These are phyloP conservation scores for Trichonephila clavata DNA, from an alignment of 1,140 invertebrate species.

Conservation along the genomic window DNA sequence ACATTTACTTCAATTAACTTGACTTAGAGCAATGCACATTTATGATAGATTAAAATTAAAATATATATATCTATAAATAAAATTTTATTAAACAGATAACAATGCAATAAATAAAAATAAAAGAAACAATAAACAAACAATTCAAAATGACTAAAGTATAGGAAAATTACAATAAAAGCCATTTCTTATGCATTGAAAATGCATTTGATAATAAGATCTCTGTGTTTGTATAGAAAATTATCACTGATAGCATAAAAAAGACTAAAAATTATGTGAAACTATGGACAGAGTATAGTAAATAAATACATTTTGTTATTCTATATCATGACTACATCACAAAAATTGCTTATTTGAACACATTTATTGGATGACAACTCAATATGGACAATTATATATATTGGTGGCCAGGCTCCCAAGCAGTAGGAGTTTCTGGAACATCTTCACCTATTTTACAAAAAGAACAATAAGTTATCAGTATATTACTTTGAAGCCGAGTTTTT, in stretches of 20 bases:
- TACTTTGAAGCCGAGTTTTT: too few species aligned
- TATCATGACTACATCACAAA: not conserved
- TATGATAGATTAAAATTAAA: too few species aligned
- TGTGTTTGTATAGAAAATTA: not conserved
- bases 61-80: not conserved
- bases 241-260: not conserved
- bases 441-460: slow-evolving; percentile 20
- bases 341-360: slow-evolving; percentile 1
- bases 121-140: not conserved
- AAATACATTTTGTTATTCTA: slow-evolving; percentile 5
- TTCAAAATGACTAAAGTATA: not conserved
- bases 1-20: too few species aligned
- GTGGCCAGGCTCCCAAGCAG: slow-evolving; percentile 65
- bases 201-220: not conserved
- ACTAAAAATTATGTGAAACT: not conserved
- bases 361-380: not conserved
- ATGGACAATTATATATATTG: slow-evolving; percentile 61
- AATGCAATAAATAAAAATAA: not conserved
- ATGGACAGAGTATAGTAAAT: not conserved
- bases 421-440: slow-evolving; percentile 54
- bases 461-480: not conserved
- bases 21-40: too few species aligned
- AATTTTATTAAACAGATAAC: not conserved
- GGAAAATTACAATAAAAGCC: not conserved
- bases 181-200: not conserved